Base-by-base conservation (phyloP, 2,797 vertebrate genomes). In the Hydrocynus forskahlii region DNA sequence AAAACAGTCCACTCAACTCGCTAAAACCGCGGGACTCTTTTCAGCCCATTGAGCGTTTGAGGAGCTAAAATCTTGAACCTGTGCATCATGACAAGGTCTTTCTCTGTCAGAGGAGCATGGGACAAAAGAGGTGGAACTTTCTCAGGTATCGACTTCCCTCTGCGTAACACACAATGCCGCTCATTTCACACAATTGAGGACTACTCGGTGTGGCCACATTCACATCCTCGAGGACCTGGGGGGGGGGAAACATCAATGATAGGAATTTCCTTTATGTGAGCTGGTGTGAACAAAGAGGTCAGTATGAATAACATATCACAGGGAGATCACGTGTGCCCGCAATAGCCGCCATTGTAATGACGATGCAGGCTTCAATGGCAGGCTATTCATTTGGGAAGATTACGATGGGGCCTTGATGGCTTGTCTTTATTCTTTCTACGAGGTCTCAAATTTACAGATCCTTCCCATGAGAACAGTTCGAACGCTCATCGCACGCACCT, bases 61-160 rank as follows among this genome's bases (percentile, higher is more conserved):
- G 59, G 83, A 80, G 83, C 80, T 83, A 25, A 76, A 84, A 85
- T 76, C 80, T 62, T 62, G 72, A 71, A 54, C 64, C 40, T 29
- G 57, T 82, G 85, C 74, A 78, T 85, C 78, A 62, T 23, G 64
- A 69, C 64, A 75, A 76, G 60, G 71, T 54, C 35, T 81, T 80
- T 77, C 78, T 35, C 60, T 66, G 70, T 74, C 67, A 84, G 59
- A 73, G 45, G 48, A 79, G 64, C 64, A 38, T 45, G 40, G 78
- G 83, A 88, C 71, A 70, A 80, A 77, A 45, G 38, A 17, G n/a
- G 69, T 35, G 12, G 67, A 67, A 73, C 78, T 86, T 89, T 86
- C 86, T 86, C 83, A 86, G 85, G 80, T 86, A 83, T 90, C 66
- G 50, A 70, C 77, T 80, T 86, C 74, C 87, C 62, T 77, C 62